phyloP scores from a whole-genome alignment of 1,140 invertebrate genomes.

The Odontomachus brunneus region DNA sequence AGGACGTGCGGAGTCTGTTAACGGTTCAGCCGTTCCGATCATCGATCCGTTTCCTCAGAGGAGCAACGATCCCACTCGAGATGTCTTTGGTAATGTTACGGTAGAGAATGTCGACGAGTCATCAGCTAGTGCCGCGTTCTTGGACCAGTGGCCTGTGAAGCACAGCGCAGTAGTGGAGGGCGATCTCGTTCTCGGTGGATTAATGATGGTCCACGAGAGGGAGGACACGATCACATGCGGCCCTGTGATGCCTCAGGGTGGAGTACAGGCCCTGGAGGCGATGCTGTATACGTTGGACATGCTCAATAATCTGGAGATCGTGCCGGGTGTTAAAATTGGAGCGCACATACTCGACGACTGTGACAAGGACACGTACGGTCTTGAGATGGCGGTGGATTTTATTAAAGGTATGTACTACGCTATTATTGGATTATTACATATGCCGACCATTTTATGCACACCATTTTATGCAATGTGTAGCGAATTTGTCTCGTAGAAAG shows the following conservation, averaged over 20 bases:
- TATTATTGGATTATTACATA: too few relatives aligned
- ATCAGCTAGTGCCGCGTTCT: constrained; percentile 27
- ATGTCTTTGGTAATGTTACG: constrained; percentile 17
- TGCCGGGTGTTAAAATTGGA: constrained; percentile 93
- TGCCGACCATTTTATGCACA: too few relatives aligned
- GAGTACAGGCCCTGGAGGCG: constrained; percentile 95
- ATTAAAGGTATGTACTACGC: constrained; percentile 94
- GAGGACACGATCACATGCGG: constrained; percentile 94
- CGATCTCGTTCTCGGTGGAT: constrained; percentile 93
- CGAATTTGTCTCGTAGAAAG: too few relatives aligned
- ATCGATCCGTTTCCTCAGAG: constrained; percentile 3
- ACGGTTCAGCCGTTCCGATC: not conserved
- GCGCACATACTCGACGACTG: constrained; percentile 97
- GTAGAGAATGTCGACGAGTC: constrained; percentile 36
- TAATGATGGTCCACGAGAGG: constrained; percentile 98
- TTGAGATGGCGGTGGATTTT: constrained; percentile 98
- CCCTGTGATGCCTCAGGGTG: constrained; percentile 97
- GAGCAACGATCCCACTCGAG: not conserved
- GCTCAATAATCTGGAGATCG: constrained; percentile 89
- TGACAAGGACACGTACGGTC: constrained; percentile 97
- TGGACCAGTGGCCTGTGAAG: constrained; percentile 92
- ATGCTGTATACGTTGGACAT: constrained; percentile 96
- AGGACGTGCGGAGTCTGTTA: not conserved
- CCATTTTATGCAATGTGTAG: too few relatives aligned
- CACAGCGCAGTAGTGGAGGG: constrained; percentile 94